Evolutionary conservation across 2,888 invertebrate species (phyloP).

Genomic region (Acleris literana): DNA sequence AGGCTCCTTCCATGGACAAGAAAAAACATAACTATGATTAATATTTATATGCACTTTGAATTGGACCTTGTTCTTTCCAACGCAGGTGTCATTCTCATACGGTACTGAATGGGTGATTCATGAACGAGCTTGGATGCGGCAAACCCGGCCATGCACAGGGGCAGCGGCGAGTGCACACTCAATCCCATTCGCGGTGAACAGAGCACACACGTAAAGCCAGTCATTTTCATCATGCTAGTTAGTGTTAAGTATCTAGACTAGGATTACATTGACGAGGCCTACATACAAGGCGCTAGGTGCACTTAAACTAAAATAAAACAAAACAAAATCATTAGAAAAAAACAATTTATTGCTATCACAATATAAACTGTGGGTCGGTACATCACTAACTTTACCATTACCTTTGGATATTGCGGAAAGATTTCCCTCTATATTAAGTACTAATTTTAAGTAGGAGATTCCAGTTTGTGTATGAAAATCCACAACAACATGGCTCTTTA

Average conservation of each 20-base stretch:
- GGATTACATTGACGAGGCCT: constrained; percentile 38
- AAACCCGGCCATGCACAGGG: no score
- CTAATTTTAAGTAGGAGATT: constrained; percentile 80
- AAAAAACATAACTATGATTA: constrained; percentile 51
- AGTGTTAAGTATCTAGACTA: no score
- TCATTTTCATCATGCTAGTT: background rate
- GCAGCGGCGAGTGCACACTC: background rate
- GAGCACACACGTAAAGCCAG: no score
- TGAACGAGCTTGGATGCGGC: background rate
- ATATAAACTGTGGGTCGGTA: constrained; percentile 58
- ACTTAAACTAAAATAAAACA: constrained; percentile 70
- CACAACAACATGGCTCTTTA: constrained; percentile 39
- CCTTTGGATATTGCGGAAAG: constrained; percentile 64
- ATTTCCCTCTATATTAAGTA: constrained; percentile 75
- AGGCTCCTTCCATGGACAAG: constrained; percentile 67
- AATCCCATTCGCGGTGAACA: background rate
- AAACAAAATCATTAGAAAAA: constrained; percentile 65
- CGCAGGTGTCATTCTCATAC: constrained; percentile 17
- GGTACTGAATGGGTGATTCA: background rate
- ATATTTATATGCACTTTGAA: constrained; percentile 55
- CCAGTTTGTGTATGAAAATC: constrained; percentile 45
- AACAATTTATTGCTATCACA: constrained; percentile 78
- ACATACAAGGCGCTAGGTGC: constrained; percentile 74
- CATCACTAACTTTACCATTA: constrained; percentile 59
- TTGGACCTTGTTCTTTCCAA: constrained; percentile 66